Evolutionary conservation across 2,113 vertebrate species (phyloP), one percentile per base, ranked within the genome.

Genomic region (Silurus meridionalis): DNA sequence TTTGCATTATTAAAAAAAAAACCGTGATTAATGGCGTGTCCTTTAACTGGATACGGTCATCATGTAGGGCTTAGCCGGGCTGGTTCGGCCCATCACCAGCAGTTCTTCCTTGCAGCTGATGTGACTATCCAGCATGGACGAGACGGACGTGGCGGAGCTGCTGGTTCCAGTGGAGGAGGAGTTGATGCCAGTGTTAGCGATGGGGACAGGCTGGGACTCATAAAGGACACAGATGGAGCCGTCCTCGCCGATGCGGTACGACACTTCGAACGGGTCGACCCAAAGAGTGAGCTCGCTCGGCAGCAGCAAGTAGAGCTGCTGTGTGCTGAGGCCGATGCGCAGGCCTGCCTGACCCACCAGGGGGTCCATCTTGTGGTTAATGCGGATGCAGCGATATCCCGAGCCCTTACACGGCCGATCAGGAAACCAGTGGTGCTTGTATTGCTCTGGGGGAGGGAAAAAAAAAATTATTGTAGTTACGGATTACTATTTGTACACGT

Each of bases 301-400:
- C 92, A 99, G 96, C 91, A 99, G 97, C 94, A 96, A 93, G 95
- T 98, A 99, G 91, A 99, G 97, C 95, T 99, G 97, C 93, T 98
- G 97, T 95, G 97, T 97, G 94, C 96, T 97, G 93, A 99, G 95
- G 94, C 98, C 98, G 82, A 99, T 99, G 91, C 97, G 96, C 92
- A 97, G 97, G 74, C 97, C 98, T 5, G 98, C 98, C 95, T 98
- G 96, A 91, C 97, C 95, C 94, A 99, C 97, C 95, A 99, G 94
- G 67, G 98, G 98, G 95, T 99, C 98, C 98, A 99, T 99, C 96
- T 99, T 99, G 95, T 99, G 98, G 95, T 99, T 99, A 95, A 99
- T 99, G 87, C 98, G 97, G 93, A 99, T 99, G 93, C 98, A 99
- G 87, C 98, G 97, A 94, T 99, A 99, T 89, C 97, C 98, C 37